Conservation (phyloP, 2,797 vertebrate genomes). For the Eulemur albifrons region DNA sequence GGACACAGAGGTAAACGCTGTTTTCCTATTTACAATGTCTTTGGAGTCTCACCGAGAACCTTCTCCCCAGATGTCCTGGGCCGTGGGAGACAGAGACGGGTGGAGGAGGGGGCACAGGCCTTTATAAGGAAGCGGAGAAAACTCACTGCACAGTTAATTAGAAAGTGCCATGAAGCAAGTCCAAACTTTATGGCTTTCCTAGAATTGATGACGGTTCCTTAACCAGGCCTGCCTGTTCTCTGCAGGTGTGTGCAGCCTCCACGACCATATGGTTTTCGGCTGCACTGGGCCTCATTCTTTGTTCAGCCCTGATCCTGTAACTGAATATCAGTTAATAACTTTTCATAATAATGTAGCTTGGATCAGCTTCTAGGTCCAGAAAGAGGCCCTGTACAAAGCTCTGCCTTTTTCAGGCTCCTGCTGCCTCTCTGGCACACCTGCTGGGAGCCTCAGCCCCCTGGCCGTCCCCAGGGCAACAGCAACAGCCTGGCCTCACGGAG, state of each 20-base stretch:
- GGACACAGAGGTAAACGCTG: background rate
- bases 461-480: background rate
- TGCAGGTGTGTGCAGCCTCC: constrained; percentile 77
- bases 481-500: background rate
- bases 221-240: constrained; percentile 60
- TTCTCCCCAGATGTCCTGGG: constrained; percentile 19
- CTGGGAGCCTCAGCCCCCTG: background rate
- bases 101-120: background rate
- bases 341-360: constrained; percentile 75
- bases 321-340: constrained; percentile 82
- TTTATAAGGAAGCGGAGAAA: constrained; percentile 77
- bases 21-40: background rate
- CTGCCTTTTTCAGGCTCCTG: constrained; percentile 63
- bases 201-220: constrained; percentile 70
- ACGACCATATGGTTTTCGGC: constrained; percentile 60
- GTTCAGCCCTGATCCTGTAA: constrained; percentile 75
- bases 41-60: background rate
- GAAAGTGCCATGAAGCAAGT: constrained; percentile 80
- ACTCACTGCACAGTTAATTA: constrained; percentile 73
- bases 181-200: constrained; percentile 69
- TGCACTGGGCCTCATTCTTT: constrained; percentile 71
- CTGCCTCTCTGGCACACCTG: constrained; percentile 67
- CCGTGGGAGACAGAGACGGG: background rate
- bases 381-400: constrained; percentile 52
- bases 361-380: constrained; percentile 57